Conservation (phyloP, 2,888 invertebrate species). For the Adelognathus sp. region DNA sequence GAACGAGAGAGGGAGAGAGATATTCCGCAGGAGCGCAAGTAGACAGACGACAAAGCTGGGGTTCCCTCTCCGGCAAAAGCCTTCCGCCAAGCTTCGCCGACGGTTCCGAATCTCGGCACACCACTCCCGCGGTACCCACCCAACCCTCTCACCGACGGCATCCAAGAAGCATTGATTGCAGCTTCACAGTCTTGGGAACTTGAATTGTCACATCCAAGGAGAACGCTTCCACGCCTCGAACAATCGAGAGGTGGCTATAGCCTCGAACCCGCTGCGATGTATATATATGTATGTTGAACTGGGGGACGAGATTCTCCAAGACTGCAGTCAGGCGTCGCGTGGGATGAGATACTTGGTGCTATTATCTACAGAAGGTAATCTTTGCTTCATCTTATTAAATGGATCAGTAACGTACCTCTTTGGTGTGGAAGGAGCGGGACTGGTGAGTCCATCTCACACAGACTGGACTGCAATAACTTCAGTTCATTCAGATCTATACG, state of each 20-base stretch:
- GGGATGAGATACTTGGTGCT: neutral
- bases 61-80: neutral
- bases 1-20: neutral
- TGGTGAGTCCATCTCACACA: too few species aligned
- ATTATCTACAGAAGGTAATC: neutral
- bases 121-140: slow-evolving; percentile 43
- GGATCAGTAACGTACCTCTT: too few species aligned
- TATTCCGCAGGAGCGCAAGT: slow-evolving; percentile 31
- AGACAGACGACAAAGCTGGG: slow-evolving; percentile 77
- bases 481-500: too few species aligned
- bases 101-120: slow-evolving; percentile 49
- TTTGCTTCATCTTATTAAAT: neutral
- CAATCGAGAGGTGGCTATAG: slow-evolving; percentile 70
- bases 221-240: slow-evolving; percentile 76
- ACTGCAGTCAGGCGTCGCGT: neutral
- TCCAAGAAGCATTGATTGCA: slow-evolving; percentile 77
- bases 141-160: slow-evolving; percentile 42
- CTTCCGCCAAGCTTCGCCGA: slow-evolving; percentile 29
- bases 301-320: neutral
- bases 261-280: slow-evolving; percentile 49
- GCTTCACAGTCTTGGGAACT: slow-evolving; percentile 77
- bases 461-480: too few species aligned
- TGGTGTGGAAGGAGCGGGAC: too few species aligned
- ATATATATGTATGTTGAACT: neutral
- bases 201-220: slow-evolving; percentile 79